Conservation (phyloP, 2,888 invertebrate species). For the Atrina japonica region DNA sequence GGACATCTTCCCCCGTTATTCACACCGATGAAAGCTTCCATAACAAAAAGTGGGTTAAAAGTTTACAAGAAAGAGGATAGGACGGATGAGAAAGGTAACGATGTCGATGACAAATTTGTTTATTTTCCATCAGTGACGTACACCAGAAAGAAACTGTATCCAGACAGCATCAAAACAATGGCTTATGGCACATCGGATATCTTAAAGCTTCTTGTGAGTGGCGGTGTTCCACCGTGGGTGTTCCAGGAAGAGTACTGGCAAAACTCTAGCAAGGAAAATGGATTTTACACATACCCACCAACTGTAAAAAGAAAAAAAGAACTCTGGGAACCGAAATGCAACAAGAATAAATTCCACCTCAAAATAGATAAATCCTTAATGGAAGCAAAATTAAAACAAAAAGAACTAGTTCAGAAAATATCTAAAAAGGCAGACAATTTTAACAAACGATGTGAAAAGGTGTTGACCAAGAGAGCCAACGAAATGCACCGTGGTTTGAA, state of each 20-base stretch:
- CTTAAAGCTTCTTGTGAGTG: conserved; percentile 14
- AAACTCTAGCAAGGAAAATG: neutral
- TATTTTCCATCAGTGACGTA: conserved; percentile 26
- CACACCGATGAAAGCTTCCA: neutral
- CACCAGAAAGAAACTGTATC: neutral
- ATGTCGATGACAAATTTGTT: neutral
- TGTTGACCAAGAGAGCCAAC: conserved; percentile 13
- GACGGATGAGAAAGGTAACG: neutral
- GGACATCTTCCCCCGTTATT: neutral
- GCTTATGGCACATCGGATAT: conserved; percentile 18
- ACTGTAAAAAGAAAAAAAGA: conserved; percentile 9
- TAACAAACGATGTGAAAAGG: neutral
- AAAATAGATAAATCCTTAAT: conserved; percentile 11
- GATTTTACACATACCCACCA: conserved; percentile 15
- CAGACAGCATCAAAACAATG: neutral
- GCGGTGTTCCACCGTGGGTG: conserved; percentile 12
- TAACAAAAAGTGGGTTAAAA: conserved; percentile 5
- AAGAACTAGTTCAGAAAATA: neutral
- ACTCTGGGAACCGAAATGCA: conserved; percentile 7
- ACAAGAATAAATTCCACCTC: neutral
- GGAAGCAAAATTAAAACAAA: conserved; percentile 20
- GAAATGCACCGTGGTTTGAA: neutral
- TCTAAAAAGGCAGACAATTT: conserved; percentile 10
- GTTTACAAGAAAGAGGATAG: neutral
- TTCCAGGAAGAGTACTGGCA: conserved; percentile 22